A percentile compares a stretch with the other conserved stretches of the same genome.
phyloP scores from a whole-genome alignment of 2,888 invertebrate species.

The Epinotia demarniana region DNA sequence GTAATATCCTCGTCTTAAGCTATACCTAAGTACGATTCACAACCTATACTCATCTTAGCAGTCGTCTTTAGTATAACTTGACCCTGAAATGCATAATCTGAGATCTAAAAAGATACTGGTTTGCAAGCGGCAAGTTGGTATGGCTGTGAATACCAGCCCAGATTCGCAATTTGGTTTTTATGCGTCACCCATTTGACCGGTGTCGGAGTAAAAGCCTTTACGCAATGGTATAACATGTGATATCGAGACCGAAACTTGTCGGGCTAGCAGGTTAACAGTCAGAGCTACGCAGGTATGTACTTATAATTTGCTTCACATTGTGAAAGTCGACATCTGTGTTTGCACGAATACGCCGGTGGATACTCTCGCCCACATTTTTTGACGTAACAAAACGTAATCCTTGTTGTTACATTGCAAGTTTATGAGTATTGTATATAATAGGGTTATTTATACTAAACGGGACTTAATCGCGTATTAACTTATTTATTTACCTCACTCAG shows the following conservation, averaged over 20 bases:
- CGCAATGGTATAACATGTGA: slow-evolving; percentile 55
- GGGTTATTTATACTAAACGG: too few species aligned
- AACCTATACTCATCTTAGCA: background rate
- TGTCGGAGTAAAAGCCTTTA: slow-evolving; percentile 38
- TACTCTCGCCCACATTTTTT: slow-evolving; percentile 16
- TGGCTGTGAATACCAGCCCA: background rate
- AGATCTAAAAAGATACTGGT: background rate
- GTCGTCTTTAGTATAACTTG: background rate
- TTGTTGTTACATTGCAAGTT: background rate
- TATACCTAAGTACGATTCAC: too few species aligned
- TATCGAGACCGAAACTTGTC: slow-evolving; percentile 66
- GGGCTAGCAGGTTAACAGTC: slow-evolving; percentile 60
- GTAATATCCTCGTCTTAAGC: slow-evolving; percentile 13
- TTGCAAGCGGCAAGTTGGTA: background rate
- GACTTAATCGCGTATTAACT: too few species aligned
- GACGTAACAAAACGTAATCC: background rate
- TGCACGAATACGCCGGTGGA: slow-evolving; percentile 3
- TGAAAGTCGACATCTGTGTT: slow-evolving; percentile 63
- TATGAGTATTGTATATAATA: background rate
- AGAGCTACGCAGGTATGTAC: slow-evolving; percentile 45
- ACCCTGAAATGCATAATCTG: background rate
- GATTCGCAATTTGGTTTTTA: slow-evolving; percentile 39
- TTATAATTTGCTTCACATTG: slow-evolving; percentile 60
- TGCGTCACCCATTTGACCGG: slow-evolving; percentile 21
- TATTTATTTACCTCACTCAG: too few species aligned